phyloP scores from a whole-genome alignment of 2,113 vertebrate species.

The Dicaeum eximium region DNA sequence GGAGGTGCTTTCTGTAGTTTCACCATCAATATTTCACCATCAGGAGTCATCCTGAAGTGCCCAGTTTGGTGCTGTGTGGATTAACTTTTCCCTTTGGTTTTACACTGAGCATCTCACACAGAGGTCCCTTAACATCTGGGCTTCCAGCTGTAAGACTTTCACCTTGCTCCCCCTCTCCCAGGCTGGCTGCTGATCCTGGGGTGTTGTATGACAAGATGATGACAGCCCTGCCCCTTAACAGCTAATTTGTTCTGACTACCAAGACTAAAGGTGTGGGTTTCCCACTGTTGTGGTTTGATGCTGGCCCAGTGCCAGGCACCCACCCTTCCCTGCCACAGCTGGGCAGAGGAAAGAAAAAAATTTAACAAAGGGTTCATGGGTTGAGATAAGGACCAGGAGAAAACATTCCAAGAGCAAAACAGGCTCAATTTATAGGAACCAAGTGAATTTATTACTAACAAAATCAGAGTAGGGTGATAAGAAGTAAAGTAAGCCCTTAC shows the following conservation, averaged over 20 bases:
- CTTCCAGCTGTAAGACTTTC: slow-evolving; percentile 55
- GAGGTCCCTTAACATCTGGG: slow-evolving; percentile 73
- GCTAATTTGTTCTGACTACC: slow-evolving; percentile 38
- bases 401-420: background rate
- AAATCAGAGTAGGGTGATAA: background rate
- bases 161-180: background rate
- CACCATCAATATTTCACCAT: background rate
- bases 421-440: background rate
- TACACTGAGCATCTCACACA: background rate
- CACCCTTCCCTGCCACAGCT: background rate
- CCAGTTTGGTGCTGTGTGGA: background rate
- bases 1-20: background rate
- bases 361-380: background rate
- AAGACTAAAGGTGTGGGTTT: background rate
- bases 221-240: background rate
- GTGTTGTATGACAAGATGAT: slow-evolving; percentile 6
- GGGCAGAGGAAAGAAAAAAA: background rate
- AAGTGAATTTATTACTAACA: background rate
- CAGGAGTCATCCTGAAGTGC: slow-evolving; percentile 44
- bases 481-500: background rate
- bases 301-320: background rate
- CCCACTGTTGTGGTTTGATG: background rate
- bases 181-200: background rate
- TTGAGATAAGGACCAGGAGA: background rate
- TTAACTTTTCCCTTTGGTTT: slow-evolving; percentile 36